These are phyloP conservation scores for Solenopsis invicta DNA, from an alignment of 1,140 invertebrate genomes.

Conservation along the genomic window DNA sequence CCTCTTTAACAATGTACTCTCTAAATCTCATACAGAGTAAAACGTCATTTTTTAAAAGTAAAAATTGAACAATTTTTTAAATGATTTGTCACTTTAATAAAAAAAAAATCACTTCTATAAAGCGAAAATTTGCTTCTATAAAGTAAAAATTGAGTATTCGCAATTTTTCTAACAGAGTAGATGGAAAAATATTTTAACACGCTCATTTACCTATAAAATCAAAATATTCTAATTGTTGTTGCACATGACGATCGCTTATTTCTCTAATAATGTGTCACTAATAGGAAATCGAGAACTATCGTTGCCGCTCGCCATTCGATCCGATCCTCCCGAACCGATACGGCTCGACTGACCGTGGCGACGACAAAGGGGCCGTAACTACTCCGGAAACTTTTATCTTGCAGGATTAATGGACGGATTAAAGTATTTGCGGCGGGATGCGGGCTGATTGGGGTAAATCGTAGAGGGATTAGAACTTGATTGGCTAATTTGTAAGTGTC, in stretches of 20 bases:
- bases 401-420: conserved; percentile 87
- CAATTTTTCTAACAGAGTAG: background rate
- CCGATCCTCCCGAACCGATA: conserved; percentile 68
- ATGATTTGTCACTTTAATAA: too few species aligned
- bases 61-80: too few species aligned
- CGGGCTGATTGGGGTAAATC: conserved; percentile 85
- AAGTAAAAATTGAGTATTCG: too few species aligned
- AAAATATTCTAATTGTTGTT: background rate
- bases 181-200: background rate
- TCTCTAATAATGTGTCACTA: conserved; percentile 23
- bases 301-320: conserved; percentile 51
- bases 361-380: conserved; percentile 86
- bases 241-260: conserved; percentile 42
- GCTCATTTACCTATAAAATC: background rate
- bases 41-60: too few species aligned
- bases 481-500: conserved; percentile 88
- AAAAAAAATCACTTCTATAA: too few species aligned
- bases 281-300: conserved; percentile 50
- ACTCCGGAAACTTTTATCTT: conserved; percentile 86
- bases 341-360: conserved; percentile 57
- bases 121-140: too few species aligned
- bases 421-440: conserved; percentile 86
- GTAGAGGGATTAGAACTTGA: conserved; percentile 86
- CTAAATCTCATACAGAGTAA: too few species aligned
- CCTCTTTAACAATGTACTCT: background rate